Evolutionary conservation across 2,888 invertebrate genomes (phyloP).

Genomic region (Diabrotica balteata): DNA sequence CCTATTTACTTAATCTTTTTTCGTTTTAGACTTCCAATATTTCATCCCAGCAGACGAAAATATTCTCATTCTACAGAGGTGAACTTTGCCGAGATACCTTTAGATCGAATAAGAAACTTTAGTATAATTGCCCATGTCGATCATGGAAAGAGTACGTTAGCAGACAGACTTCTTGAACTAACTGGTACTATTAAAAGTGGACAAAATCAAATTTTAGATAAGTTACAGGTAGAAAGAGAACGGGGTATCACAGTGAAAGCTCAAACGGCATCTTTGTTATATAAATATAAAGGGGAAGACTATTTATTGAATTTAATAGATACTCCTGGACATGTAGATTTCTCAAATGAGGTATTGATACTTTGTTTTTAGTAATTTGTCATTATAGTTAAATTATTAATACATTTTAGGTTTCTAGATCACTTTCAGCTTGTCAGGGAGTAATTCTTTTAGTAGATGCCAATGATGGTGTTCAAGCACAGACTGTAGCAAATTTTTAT

Average conservation of each 20-base stretch:
- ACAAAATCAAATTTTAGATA: conserved; percentile 77
- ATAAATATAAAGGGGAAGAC: conserved; percentile 70
- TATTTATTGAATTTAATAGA: conserved; percentile 95
- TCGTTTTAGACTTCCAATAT: conserved; percentile 21
- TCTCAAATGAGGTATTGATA: conserved; percentile 84
- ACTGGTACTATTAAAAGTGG: conserved; percentile 81
- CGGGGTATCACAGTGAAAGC: conserved; percentile 99
- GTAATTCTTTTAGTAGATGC: conserved; percentile 95
- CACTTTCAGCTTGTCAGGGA: conserved; percentile 92
- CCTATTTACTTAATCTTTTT: neutral
- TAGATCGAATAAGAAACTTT: conserved; percentile 82
- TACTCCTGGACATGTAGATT: conserved; percentile 98
- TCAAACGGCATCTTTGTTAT: conserved; percentile 89
- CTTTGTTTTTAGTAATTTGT: neutral
- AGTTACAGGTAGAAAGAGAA: conserved; percentile 88
- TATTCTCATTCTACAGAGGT: conserved; percentile 1
- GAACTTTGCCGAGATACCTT: conserved; percentile 55
- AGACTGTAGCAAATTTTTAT: conserved; percentile 96
- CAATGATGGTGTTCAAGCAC: conserved; percentile 95
- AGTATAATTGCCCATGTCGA: conserved; percentile 99
- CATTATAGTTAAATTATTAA: neutral
- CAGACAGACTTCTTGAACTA: conserved; percentile 91
- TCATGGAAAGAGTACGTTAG: conserved; percentile 97
- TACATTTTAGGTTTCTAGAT: conserved; percentile 73
- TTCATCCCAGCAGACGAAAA: conserved; percentile 15